Base-by-base conservation (phyloP, 2,888 invertebrate genomes). In the Sesamia inferens region DNA sequence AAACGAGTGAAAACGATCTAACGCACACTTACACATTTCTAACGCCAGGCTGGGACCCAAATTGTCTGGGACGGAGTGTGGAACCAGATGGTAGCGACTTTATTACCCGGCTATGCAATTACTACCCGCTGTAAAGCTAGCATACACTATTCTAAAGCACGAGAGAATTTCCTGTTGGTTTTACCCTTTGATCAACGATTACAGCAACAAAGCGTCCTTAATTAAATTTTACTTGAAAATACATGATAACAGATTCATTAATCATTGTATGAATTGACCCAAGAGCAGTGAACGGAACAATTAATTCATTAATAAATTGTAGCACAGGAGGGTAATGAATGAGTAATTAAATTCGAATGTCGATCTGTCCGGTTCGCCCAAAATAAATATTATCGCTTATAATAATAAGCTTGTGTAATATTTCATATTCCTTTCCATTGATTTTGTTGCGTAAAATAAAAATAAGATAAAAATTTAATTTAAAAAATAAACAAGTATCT, bases 61-160 rank as follows among this genome's bases (percentile, higher is more conserved):
- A 85, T 78, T 78, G 75, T 81, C 75, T 72, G 59, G 70, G 59
- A 63, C 22, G 64, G 76, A 76, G 68, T 63, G 68, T 44, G 71
- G 68, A 51, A 61, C 77, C 86, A 86, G 86, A 75, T 86, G 85
- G 76, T 71, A 62, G 71, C 73, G 71, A 82, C 70, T 86, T 78
- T 82, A 84, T 79, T 70, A 83, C 71, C 63, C 63, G 65, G 72
- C 76, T 79, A 77, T 79, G 81, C 86, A 86, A 85, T 83, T 83
- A 85, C 84, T 78, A 82, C 63, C 75, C 78, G 14, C 59, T 68
- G 68, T 78, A 78, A 76, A 79, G 73, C 76, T 59, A 61, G 81
- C 42, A 64, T 47, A 83, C 68, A 79, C 71, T 71, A 63, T 24
- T 69, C 79, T 61, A 72, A 78, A 79, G 57, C 65, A 70, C 66